Percentiles rank a stretch among this genome's conserved stretches.
phyloP scores from a whole-genome alignment of 2,113 vertebrate genomes.

The Eupsittula cactorum region DNA sequence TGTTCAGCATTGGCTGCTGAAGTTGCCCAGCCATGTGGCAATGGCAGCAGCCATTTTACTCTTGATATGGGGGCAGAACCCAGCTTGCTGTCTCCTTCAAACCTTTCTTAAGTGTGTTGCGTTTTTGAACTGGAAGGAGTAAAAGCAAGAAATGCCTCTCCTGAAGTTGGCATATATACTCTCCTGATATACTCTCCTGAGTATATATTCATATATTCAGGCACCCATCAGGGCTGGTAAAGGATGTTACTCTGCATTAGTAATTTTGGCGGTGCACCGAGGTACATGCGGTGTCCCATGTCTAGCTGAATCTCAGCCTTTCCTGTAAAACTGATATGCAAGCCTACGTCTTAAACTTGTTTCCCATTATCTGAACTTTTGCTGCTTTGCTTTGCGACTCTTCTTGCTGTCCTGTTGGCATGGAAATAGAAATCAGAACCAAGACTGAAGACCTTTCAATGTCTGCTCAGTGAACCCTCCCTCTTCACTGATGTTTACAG shows the following conservation, averaged over 20 bases:
- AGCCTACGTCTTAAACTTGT: background rate
- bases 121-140: background rate
- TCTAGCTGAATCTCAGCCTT: background rate
- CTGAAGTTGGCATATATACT: too few species aligned
- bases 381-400: background rate
- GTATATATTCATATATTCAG: background rate
- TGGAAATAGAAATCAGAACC: background rate
- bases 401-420: background rate
- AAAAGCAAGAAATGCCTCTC: background rate
- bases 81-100: background rate
- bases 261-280: accelerated
- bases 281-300: background rate
- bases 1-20: background rate
- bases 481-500: background rate
- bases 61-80: background rate
- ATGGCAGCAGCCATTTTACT: background rate
- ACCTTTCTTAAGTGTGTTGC: background rate
- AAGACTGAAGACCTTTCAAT: background rate
- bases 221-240: background rate
- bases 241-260: background rate
- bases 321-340: background rate
- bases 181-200: too few species aligned
- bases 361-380: background rate
- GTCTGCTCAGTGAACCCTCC: background rate
- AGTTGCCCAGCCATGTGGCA: background rate